These are phyloP conservation scores for Nebria brevicollis DNA, from an alignment of 2,888 invertebrate species.

Conservation along the genomic window DNA sequence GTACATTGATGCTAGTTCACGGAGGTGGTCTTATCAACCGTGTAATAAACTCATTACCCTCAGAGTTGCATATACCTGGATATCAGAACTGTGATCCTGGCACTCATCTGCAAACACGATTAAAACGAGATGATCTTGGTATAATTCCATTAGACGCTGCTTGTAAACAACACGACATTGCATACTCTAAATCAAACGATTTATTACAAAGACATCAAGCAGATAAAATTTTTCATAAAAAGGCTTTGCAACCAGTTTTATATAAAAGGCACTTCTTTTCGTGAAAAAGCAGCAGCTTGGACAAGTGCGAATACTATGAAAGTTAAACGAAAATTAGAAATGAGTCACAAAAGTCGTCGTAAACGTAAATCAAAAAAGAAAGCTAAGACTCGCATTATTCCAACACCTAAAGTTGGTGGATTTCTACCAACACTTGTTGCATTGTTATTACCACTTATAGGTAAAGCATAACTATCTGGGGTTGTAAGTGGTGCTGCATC, in stretches of 20 bases:
- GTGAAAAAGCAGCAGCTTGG: constrained; percentile 52
- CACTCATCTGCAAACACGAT: too few species aligned
- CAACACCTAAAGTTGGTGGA: constrained; percentile 51
- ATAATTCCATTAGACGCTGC: too few species aligned
- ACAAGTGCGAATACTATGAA: constrained; percentile 52
- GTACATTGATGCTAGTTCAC: too few species aligned
- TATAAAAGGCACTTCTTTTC: constrained; percentile 50
- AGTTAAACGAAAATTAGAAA: constrained; percentile 51
- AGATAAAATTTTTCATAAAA: constrained; percentile 53
- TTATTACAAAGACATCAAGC: constrained; percentile 51
- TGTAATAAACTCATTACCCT: too few species aligned
- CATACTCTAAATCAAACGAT: constrained; percentile 48
- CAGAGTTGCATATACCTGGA: too few species aligned
- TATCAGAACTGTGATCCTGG: too few species aligned
- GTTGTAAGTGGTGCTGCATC: constrained; percentile 55
- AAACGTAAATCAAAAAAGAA: constrained; percentile 26
- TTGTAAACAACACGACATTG: constrained; percentile 53
- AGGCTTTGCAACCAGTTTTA: constrained; percentile 50
- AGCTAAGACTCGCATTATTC: background rate
- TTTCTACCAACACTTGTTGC: constrained; percentile 52
- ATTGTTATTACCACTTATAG: constrained; percentile 50
- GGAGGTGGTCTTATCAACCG: too few species aligned
- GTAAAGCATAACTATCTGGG: constrained; percentile 54
- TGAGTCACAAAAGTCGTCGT: constrained; percentile 14
- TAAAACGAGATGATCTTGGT: too few species aligned